A percentile compares a stretch with the other conserved stretches of the same genome.
phyloP scores from a whole-genome alignment of 2,888 invertebrate species.

The Macrosiphum euphorbiae region DNA sequence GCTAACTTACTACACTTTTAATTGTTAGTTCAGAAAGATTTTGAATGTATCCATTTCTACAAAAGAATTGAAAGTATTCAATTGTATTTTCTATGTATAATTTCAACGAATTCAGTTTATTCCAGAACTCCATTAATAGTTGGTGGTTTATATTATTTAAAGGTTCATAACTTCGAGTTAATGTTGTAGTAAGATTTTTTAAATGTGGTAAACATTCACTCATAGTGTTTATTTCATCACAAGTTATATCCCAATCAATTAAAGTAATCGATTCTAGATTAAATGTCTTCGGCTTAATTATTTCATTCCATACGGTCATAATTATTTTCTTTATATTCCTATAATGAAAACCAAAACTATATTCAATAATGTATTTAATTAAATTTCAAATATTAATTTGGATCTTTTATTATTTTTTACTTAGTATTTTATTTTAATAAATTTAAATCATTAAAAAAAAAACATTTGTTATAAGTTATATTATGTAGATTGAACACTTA shows the following conservation, averaged over 20 bases:
- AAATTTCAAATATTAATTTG: neutral
- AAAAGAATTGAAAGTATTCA: neutral
- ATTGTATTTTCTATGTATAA: neutral
- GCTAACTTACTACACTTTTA: neutral
- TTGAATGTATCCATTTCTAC: neutral
- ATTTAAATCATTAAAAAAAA: neutral
- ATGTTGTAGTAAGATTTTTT: neutral
- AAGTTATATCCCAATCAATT: neutral
- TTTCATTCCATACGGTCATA: conserved; percentile 5
- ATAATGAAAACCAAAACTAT: neutral
- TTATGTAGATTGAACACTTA: neutral
- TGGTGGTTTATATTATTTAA: neutral
- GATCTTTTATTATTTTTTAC: neutral
- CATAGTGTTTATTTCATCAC: neutral
- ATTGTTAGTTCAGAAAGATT: conserved; percentile 22
- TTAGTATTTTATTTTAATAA: too few relatives aligned
- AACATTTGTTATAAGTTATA: neutral
- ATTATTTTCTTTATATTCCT: conserved; percentile 19
- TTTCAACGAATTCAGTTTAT: neutral
- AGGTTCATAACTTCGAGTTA: neutral
- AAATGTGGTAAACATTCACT: conserved; percentile 7
- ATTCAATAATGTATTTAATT: neutral
- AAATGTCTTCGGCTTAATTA: neutral
- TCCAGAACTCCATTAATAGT: conserved; percentile 6
- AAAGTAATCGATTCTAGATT: neutral